Base-by-base conservation (phyloP, 2,888 invertebrate species). In the Chaetogeoica ovagalla region DNA sequence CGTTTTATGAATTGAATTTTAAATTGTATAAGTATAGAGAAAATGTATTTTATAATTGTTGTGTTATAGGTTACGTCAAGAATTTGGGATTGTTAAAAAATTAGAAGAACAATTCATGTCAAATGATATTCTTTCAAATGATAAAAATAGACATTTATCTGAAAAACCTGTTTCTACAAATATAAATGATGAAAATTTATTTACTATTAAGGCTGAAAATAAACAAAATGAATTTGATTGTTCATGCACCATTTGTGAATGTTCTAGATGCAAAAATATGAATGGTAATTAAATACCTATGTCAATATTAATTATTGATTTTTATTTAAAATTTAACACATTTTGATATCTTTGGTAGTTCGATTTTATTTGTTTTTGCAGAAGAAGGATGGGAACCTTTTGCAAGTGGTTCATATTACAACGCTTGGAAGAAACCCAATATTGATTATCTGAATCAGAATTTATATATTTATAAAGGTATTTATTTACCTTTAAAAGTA, bases 351-450 rank as follows among this genome's bases (percentile, higher is more conserved):
- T 71, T 63, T 62, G 63, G 55, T 71, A 79, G 72, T 79, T 60
- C 9, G 39, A n/a, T 76, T 68, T 57, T 7, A 76, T 81, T 82
- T 59, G 48, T 82, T 43, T 74, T 77, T 82, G 59, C 75, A 82
- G 82, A 82, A 48, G 82, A 82, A 57, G 82, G 83, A 21, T 94
- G 94, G 95, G 88, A 89, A 74, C 92, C 94, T 0, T 95, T 93
- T 85, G 90, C 95, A 84, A 93, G 94, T 85, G 90, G 92, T 19
- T 89, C 92, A 74, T 92, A 94, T 84, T 90, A 94, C 85, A 88
- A 94, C 19, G 91, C 95, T 59, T 96, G 95, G 95, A 88, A 93
- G 82, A 91, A 91, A 83, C 90, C 91, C 84, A 91, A 88, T 82
- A 83, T 83, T 6, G 83, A 85, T 48, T 86, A 91, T 83, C 88